Evolutionary conservation across 2,113 vertebrate genomes (phyloP), one percentile per base, ranked within the genome.

Genomic region (Heliornis fulica): DNA sequence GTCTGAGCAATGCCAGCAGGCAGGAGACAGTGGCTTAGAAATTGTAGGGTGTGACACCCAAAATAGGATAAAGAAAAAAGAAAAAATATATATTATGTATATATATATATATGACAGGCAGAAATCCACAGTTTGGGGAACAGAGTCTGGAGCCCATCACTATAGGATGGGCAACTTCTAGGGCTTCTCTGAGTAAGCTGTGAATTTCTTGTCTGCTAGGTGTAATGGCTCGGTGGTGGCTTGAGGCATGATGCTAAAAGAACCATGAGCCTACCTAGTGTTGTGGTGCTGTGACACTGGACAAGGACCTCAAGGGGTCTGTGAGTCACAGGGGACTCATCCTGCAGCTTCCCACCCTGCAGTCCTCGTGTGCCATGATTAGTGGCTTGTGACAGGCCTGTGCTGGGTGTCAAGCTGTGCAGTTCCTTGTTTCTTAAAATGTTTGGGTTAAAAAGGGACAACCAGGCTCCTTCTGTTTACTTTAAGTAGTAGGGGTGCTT

Each of bases 181-280:
- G 22, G 40, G 11, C 5, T 61, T 53, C 53, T 72, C 40, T 18
- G 28, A 21, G 45, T 29, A 28, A 13, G 13, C 31, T 66, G 32
- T 43, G 64, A 51, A 48, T 40, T 65, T 68, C 50, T 61, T 46
- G 34, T 2, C 8, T 51, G 1, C 61, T 31, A 43, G 8, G 36
- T 46, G 18, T 34, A 46, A n/a, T 1, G 2, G 14, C 15, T 38
- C 1, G 0, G 31, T 1, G 2, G 28, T 26, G 32, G 20, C 26
- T 80, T 1, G 0, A 71, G 29, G 34, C 1, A 0, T 23, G 26
- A 34, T 25, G 38, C 20, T 43, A 68, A 68, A 59, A 63, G 11
- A 50, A 46, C 15, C 16, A 22, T 43, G 36, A 71, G 1, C 21
- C 22, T 77, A 20, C 36, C 7, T 63, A 13, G 6, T n/a, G 63